These are phyloP conservation scores for Mechanitis messenoides DNA, from an alignment of 2,888 invertebrate genomes.

Conservation along the genomic window DNA sequence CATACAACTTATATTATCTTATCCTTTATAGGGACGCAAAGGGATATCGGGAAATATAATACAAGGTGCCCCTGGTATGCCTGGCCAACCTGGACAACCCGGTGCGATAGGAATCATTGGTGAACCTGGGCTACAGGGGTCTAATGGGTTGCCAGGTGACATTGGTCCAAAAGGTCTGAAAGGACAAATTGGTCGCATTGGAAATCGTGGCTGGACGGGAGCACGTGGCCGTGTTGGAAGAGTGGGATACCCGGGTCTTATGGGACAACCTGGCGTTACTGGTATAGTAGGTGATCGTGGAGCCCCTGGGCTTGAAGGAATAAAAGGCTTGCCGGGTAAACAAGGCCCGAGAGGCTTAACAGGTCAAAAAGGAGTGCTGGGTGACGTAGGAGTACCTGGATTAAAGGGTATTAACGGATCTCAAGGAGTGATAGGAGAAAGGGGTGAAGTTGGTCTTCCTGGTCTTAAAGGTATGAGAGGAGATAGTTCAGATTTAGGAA, in stretches of 20 bases:
- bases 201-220: conserved; percentile 57
- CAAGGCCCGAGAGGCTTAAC: conserved; percentile 44
- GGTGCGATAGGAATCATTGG: conserved; percentile 80
- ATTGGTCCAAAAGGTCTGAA: conserved; percentile 72
- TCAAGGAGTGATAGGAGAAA: conserved; percentile 67
- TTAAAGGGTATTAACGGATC: conserved; percentile 47
- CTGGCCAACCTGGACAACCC: conserved; percentile 84
- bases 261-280: conserved; percentile 46
- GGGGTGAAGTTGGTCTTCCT: conserved; percentile 58
- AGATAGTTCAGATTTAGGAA: conserved; percentile 73
- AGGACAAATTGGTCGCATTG: conserved; percentile 72
- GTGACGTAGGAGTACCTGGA: conserved; percentile 43
- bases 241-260: conserved; percentile 61
- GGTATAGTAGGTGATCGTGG: conserved; percentile 60
- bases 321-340: conserved; percentile 85
- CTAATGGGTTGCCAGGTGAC: conserved; percentile 53
- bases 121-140: conserved; percentile 65
- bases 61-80: conserved; percentile 82
- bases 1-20: conserved; percentile 8
- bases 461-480: conserved; percentile 78
- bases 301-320: conserved; percentile 70
- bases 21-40: conserved; percentile 58
- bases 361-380: conserved; percentile 46
- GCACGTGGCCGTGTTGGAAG: conserved; percentile 55
- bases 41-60: conserved; percentile 51